Evolutionary conservation across 2,113 vertebrate genomes (phyloP), one percentile per base, ranked within the genome.

Genomic region (Burhinus oedicnemus): DNA sequence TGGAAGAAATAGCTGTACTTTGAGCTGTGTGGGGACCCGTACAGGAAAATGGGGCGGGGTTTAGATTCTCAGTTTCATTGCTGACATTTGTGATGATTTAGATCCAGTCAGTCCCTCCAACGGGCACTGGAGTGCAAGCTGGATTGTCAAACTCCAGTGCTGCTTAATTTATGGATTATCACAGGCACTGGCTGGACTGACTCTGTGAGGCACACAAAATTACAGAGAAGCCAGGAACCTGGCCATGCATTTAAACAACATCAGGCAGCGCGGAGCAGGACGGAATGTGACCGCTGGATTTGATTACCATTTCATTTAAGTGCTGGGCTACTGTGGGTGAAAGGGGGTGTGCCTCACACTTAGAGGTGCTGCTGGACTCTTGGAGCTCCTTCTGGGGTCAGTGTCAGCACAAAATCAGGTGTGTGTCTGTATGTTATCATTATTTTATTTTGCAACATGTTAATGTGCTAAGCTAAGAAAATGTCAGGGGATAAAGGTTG

Each of bases 401-500:
- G 16, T 34, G 32, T 26, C 27, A 62, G 30, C 51, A 44, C 5
- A 7, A 22, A 34, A 30, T 22, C 54, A 42, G 42, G 20, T 30
- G 12, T 8, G 34, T 51, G 45, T 25, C 80, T 82, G 19, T 21
- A 15, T 12, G 8, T 71, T 57, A 25, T 36, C 68, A 1, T 36
- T 47, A 7, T 42, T 70, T 64, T 80, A 2, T 34, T 89, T 71
- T 78, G 47, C 55, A 45, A 32, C 47, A 18, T 4, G 0, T 54
- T 45, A 27, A 26, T 5, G 3, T 71, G 85, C 95, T 10, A 68
- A 84, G 72, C 64, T 5, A 23, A 58, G 79, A 22, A 96, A 94
- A 89, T 84, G 94, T 91, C 96, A 91, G 57, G 61, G 83, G 65
- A 15, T 89, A 87, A 92, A 89, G 83, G 72, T 26, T 95, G 95